A percentile compares a stretch with the other conserved stretches of the same genome.
Conservation (phyloP, 2,888 invertebrate genomes). For the Tipula lateralis region DNA sequence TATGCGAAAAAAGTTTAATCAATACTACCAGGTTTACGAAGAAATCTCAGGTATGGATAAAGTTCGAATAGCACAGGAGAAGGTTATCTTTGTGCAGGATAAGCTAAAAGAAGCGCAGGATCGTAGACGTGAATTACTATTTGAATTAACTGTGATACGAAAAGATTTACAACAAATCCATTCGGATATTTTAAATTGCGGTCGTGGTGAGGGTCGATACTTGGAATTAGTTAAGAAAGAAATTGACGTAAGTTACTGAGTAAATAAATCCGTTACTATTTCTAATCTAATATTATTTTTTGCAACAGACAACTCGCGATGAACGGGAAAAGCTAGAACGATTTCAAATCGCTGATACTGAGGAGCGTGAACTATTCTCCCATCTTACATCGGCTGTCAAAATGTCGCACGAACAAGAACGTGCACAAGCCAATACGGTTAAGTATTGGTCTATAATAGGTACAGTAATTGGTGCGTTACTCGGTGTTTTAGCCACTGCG, state of each 20-base stretch:
- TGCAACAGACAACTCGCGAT: background rate
- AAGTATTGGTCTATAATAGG: conserved; percentile 80
- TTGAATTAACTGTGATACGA: conserved; percentile 29
- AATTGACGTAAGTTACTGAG: conserved; percentile 26
- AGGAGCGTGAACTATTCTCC: conserved; percentile 69
- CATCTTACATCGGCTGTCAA: conserved; percentile 69
- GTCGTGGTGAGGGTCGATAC: conserved; percentile 26
- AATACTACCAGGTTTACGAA: background rate
- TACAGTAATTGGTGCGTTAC: conserved; percentile 54
- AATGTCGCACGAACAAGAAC: conserved; percentile 75
- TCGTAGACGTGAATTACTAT: background rate
- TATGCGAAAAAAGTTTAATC: background rate
- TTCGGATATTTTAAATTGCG: conserved; percentile 25
- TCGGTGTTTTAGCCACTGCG: background rate
- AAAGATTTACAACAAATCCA: conserved; percentile 28
- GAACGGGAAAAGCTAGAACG: conserved; percentile 59
- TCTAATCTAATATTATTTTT: background rate
- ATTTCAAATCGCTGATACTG: conserved; percentile 62
- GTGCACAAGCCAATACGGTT: conserved; percentile 73
- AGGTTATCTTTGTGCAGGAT: conserved; percentile 26
- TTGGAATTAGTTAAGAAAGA: conserved; percentile 30
- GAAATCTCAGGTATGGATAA: conserved; percentile 30
- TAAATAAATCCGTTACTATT: background rate
- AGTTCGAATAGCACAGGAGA: conserved; percentile 29
- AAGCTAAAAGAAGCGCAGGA: conserved; percentile 27